Base-by-base conservation (phyloP, 2,113 vertebrate species). In the Xyliphius kryptos region DNA sequence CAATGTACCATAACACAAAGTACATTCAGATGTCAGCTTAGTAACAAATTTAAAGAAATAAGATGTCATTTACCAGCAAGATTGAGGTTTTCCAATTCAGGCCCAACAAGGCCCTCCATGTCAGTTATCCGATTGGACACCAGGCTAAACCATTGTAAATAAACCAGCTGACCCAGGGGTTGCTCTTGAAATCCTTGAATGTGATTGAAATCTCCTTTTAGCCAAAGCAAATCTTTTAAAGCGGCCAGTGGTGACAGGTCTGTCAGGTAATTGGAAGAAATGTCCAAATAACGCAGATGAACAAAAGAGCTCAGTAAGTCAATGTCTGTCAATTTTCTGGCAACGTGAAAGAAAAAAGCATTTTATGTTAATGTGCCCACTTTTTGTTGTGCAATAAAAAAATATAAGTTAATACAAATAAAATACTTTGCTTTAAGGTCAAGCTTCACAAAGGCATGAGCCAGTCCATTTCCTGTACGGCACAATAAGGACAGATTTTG, bases 211-310 rank as follows among this genome's bases (percentile, higher is more conserved):
- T 97, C 91, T 64, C 85, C 89, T 78, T 93, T 93, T 63, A 98
- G 82, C 91, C 91, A 95, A 36, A 98, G 89, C 47, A 98, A 81
- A 48, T 95, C 87, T 0, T 80, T 91, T 57, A 97, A 87, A 44
- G 55, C 60, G 22, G 80, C 83, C 76, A 98, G 76, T 0, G 92
- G 86, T 13, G 88, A 83, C 49, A 98, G 79, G 81, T 95, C 91
- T 5, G 66, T 74, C 9, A 98, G 72, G 50, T 82, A 79, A 77
- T 98, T 98, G 62, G 85, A 86, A 26, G 94, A 94, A 57, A 97
- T 9, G 71, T 98, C 92, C 83, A 97, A 83, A 2, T 92, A 97
- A 9, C 90, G 89, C 62, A 97, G 79, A 68, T 98, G 92, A 77
- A 91, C 73, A 70, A 85, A 97, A 67, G 63, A 70, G 63, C 80